phyloP scores from a whole-genome alignment of 2,113 vertebrate genomes.

The Anoura caudifer region DNA sequence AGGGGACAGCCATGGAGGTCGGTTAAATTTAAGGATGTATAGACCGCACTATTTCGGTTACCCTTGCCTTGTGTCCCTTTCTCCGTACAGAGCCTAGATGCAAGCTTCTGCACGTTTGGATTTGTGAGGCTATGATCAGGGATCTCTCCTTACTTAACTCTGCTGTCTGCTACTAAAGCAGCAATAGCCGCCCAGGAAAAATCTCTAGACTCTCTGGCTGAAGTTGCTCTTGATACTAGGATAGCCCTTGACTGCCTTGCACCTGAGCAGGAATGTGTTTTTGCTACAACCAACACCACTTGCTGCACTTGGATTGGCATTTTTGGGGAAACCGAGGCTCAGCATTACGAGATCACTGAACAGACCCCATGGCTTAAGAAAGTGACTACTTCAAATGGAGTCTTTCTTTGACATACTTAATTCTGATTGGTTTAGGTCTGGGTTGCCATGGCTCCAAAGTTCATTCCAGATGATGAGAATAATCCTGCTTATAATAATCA shows the following conservation, averaged over 20 bases:
- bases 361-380: not conserved
- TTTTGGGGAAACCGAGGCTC: not conserved
- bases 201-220: not conserved
- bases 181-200: not conserved
- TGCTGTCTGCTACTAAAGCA: not conserved
- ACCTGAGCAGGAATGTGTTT: too few relatives aligned
- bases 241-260: not conserved
- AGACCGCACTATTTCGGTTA: not conserved
- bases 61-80: not conserved
- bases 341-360: not conserved
- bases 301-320: not conserved
- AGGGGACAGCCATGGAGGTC: not conserved
- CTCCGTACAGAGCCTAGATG: not conserved
- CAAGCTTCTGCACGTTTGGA: not conserved
- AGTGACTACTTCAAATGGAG: not conserved
- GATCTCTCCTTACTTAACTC: not conserved
- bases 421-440: not conserved
- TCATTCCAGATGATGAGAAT: not conserved
- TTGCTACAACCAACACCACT: not conserved
- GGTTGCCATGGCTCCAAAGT: not conserved
- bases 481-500: not conserved
- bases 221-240: not conserved
- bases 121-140: not conserved
- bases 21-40: not conserved
- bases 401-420: not conserved